Base-by-base conservation (phyloP, 1,140 invertebrate species). In the Bombus haemorrhoidalis region DNA sequence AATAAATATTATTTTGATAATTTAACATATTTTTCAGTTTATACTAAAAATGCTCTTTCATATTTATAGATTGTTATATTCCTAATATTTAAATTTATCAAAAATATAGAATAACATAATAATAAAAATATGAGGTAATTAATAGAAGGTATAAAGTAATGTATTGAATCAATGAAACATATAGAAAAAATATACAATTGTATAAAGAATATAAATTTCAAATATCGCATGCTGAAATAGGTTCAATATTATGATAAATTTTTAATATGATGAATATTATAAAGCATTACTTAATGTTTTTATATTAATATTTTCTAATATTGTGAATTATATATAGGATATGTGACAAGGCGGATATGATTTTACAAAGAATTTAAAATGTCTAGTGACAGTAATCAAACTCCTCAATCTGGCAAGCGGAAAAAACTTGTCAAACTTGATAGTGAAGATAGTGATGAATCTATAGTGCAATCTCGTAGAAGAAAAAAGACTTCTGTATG, bases 371-470 rank as follows among this genome's bases (percentile, higher is more conserved):
- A 83, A 85, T 39, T 86, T 75, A 93, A 91, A 80, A 95, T 95
- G 94, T 93, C 94, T 81, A 94, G 92, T 86, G 93, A 94, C 82
- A 92, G 90, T 59, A 92, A 93, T 79, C 77, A 85, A 74, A 86
- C 72, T 64, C 69, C 88, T 86, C 79, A 78, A 84, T 59, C 92
- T 91, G 68, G 85, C 13, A 91, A 92, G 39, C 88, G 88, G 9
- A 92, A 83, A 73, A 90, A 86, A 79, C 34, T 91, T 71, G 83
- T 93, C 62, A 80, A 88, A 80, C 91, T 89, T 41, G 93, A 94
- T 57, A 94, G 92, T 80, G 93, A 94, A 10, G 94, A 92, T 84
- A 95, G 93, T 47, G 92, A 95, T 86, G 93, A 94, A 72, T 93
- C 92, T n/a, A 76, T 94, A 66, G 78, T 86, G n/a, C 87, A 79